Percentiles rank a stretch among this genome's conserved stretches.
Evolutionary conservation across 2,797 vertebrate species (phyloP).

Genomic region (Allobates femoralis): DNA sequence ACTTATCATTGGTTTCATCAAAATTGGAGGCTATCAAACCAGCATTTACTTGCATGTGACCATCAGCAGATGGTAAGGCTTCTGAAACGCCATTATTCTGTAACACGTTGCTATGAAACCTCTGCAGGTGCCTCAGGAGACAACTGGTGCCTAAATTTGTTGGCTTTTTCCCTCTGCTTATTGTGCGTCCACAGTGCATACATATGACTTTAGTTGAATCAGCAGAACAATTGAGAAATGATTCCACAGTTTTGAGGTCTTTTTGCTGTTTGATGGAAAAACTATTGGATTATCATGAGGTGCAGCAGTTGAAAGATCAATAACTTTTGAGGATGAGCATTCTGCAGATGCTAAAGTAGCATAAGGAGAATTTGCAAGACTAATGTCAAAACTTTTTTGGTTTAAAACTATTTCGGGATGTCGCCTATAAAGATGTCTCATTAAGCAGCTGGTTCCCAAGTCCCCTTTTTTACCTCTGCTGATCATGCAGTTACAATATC

Average conservation of each 20-base stretch:
- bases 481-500: conserved; percentile 91
- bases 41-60: conserved; percentile 75
- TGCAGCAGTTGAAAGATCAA: conserved; percentile 74
- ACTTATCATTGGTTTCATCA: conserved; percentile 82
- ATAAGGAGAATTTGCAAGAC: conserved; percentile 83
- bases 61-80: conserved; percentile 76
- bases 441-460: conserved; percentile 94
- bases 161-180: conserved; percentile 97
- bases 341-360: conserved; percentile 79
- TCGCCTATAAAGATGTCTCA: conserved; percentile 91
- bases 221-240: conserved; percentile 93
- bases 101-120: conserved; percentile 90
- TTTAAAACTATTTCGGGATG: conserved; percentile 89
- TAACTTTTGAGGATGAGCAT: conserved; percentile 78
- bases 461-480: conserved; percentile 93
- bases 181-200: conserved; percentile 97
- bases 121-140: conserved; percentile 93
- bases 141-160: conserved; percentile 97
- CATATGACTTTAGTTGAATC: conserved; percentile 97
- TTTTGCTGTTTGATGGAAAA: conserved; percentile 89
- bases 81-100: conserved; percentile 86
- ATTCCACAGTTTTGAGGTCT: conserved; percentile 99
- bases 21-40: conserved; percentile 80
- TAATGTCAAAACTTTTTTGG: conserved; percentile 85
- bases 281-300: conserved; percentile 77